A percentile compares a stretch with the other conserved stretches of the same genome.
These are phyloP conservation scores for Venustaconcha ellipsiformis DNA, from an alignment of 1,140 invertebrate species.

Conservation along the genomic window DNA sequence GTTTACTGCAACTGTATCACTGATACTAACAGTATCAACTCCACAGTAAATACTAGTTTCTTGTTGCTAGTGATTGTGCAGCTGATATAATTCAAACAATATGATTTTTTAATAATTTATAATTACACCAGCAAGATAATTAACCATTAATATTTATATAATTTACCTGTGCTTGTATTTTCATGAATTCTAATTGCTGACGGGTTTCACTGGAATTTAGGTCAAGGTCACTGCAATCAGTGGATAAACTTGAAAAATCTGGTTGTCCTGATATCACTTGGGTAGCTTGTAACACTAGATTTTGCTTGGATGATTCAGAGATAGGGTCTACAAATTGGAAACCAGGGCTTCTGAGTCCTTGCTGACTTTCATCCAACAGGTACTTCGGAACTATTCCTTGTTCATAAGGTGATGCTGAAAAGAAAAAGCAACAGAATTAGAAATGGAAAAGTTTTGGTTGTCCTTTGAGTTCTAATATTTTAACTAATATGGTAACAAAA, in stretches of 20 bases:
- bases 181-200: slow-evolving; percentile 60
- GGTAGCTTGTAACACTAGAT: slow-evolving; percentile 21
- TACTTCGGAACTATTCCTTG: slow-evolving; percentile 55
- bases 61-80: too few relatives aligned
- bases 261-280: slow-evolving; percentile 19
- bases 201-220: slow-evolving; percentile 47
- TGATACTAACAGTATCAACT: too few relatives aligned
- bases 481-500: too few relatives aligned
- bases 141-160: not conserved
- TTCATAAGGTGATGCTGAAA: slow-evolving; percentile 47
- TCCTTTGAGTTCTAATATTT: too few relatives aligned
- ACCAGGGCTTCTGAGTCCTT: not conserved
- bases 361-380: slow-evolving; percentile 33
- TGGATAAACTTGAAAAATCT: slow-evolving; percentile 36
- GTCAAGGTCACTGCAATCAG: slow-evolving; percentile 34
- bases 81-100: too few relatives aligned
- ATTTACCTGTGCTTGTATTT: slow-evolving; percentile 58
- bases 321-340: slow-evolving; percentile 18
- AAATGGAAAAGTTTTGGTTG: too few relatives aligned
- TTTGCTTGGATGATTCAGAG: slow-evolving; percentile 28
- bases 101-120: too few relatives aligned
- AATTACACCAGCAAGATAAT: not conserved
- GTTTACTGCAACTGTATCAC: too few relatives aligned
- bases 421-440: not conserved
- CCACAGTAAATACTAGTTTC: too few relatives aligned